These are phyloP conservation scores for Aporophyla lueneburgensis DNA, from an alignment of 2,888 invertebrate species.

Conservation along the genomic window DNA sequence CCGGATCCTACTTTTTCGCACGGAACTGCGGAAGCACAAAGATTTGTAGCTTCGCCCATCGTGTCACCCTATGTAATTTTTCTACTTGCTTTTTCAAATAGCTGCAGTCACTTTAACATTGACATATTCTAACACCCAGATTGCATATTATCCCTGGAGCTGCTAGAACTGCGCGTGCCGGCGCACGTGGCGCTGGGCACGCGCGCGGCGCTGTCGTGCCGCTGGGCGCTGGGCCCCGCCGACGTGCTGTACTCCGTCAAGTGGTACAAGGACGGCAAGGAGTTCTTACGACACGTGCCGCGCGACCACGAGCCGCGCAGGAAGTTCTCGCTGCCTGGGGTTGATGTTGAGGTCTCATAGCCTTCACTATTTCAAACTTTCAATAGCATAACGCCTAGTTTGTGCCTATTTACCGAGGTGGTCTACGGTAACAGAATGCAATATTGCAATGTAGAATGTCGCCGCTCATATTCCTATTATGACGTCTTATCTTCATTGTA, in stretches of 20 bases:
- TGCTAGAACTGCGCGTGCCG: conserved; percentile 95
- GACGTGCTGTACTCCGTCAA: conserved; percentile 97
- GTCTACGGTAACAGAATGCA: not conserved
- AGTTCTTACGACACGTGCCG: conserved; percentile 96
- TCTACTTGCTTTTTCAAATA: no score
- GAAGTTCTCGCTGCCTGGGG: conserved; percentile 95
- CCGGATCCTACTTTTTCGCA: no score
- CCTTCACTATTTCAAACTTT: not conserved
- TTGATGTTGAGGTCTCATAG: conserved; percentile 93
- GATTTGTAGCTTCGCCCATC: not conserved
- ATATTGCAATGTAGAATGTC: not conserved
- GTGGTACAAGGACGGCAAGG: conserved; percentile 97
- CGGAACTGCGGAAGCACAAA: not conserved
- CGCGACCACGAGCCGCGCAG: conserved; percentile 95
- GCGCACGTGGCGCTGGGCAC: conserved; percentile 95
- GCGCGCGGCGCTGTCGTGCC: conserved; percentile 94
- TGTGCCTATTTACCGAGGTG: not conserved
- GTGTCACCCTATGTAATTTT: not conserved
- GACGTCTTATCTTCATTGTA: not conserved
- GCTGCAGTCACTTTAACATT: not conserved
- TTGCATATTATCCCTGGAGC: conserved; percentile 85
- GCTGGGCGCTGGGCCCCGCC: conserved; percentile 94
- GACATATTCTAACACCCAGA: conserved; percentile 23
- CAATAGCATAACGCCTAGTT: not conserved
- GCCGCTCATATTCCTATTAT: not conserved